Base-by-base conservation (phyloP, 2,888 invertebrate species). In the Parapristionchus giblindavisi region DNA sequence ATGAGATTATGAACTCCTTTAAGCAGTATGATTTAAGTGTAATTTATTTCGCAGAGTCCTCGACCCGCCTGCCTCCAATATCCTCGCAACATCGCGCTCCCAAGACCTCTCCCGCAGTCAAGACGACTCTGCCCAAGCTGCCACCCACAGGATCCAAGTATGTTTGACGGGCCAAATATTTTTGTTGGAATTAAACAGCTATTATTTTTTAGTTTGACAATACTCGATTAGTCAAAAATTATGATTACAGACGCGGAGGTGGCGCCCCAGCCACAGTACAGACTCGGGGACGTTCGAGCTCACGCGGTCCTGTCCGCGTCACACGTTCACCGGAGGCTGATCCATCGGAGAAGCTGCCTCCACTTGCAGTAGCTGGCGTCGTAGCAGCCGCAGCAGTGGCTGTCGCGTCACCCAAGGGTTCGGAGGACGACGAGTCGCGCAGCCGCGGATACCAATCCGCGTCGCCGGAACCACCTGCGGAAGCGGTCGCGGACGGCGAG, bases 31-130 rank as follows among this genome's bases (percentile, higher is more conserved):
- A n/a, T n/a, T n/a, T n/a, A n/a, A n/a, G n/a, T n/a, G n/a, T n/a
- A n/a, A n/a, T n/a, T n/a, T 4, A 38, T 8, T 65, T 74, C 78
- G 27, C 76, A 82, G 82, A 82, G 61, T 79, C 79, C 32, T 78
- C 78, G 63, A 63, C 79, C n/a, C 80, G 81, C 43, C 78, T 82
- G 11, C 82, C 82, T 61, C 80, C 80, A 5, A 81, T 82, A 34
- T 36, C 56, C n/a, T 24, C 43, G 2, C 60, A 61, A n/a, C 32
- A 38, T 32, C 43, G 60, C 0, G 60, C 73, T 4, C 73, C 61
- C 32, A 73, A 73, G 73, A 73, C 73, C 6, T 73, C 73, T 1
- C 73, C 73, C 5, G 73, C 73, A 3, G 52, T 52, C 32, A 61
- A 61, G 38, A 43, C 27, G 21, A 21, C 48, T 0, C 56, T 73